Percentiles rank a stretch among this genome's conserved stretches.
Evolutionary conservation across 1,140 invertebrate species (phyloP).

Genomic region (Caenorhabditis tropicalis): DNA sequence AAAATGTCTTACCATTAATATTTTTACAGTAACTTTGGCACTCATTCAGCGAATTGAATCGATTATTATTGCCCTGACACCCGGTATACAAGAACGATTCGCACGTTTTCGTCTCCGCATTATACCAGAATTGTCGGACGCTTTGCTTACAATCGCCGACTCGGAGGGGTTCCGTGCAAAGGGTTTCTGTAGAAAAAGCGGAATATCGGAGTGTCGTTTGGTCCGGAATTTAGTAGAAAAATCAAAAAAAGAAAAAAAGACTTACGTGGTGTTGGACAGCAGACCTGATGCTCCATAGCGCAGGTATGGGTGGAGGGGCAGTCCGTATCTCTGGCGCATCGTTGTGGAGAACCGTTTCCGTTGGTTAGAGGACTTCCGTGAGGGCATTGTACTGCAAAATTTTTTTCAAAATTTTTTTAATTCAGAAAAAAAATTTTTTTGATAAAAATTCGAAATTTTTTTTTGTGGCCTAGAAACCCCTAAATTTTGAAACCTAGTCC

Average conservation of each 20-base stretch:
- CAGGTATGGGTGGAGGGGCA: conserved; percentile 67
- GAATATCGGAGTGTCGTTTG: conserved; percentile 19
- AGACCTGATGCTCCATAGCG: conserved; percentile 68
- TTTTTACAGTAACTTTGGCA: conserved; percentile 70
- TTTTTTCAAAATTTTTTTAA: not conserved
- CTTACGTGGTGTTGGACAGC: conserved; percentile 69
- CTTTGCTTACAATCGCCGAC: conserved; percentile 68
- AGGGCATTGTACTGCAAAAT: conserved; percentile 68
- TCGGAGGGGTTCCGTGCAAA: conserved; percentile 69
- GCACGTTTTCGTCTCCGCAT: conserved; percentile 64
- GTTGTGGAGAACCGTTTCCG: conserved; percentile 68
- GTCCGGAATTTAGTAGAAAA: not conserved
- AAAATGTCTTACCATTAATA: conserved; percentile 60
- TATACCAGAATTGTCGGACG: conserved; percentile 70
- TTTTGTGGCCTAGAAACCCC: no score
- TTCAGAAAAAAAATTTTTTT: not conserved
- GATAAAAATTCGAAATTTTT: not conserved
- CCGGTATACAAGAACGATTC: conserved; percentile 70
- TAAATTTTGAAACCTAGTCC: not conserved
- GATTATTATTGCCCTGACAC: conserved; percentile 70
- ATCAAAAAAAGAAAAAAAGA: not conserved
- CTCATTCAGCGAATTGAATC: conserved; percentile 66
- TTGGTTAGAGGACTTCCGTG: conserved; percentile 67
- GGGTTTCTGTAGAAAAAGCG: conserved; percentile 60
- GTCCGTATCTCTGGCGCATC: conserved; percentile 64